A percentile compares a stretch with the other conserved stretches of the same genome.
Evolutionary conservation across 1,140 invertebrate species (phyloP).

Genomic region (Thaumatotibia leucotreta): DNA sequence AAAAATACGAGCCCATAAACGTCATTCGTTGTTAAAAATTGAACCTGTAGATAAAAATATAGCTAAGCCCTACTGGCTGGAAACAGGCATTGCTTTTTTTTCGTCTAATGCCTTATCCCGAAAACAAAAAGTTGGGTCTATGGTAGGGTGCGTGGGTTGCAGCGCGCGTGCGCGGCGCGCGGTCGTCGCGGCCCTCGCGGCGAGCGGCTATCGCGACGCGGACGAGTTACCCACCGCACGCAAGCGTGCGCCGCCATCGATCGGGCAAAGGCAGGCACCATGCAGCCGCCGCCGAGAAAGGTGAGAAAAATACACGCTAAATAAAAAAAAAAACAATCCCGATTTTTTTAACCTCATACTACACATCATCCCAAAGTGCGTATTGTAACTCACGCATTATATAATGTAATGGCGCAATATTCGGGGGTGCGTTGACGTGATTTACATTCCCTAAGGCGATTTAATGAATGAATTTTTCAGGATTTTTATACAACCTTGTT

Average conservation of each 20-base stretch:
- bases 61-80: no score
- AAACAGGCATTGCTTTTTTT: no score
- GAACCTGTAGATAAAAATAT: no score
- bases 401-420: neutral
- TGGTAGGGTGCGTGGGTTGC: constrained; percentile 23
- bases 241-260: constrained; percentile 54
- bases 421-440: neutral
- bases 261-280: constrained; percentile 67
- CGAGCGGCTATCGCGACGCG: constrained; percentile 30
- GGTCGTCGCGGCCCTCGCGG: constrained; percentile 35
- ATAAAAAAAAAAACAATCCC: neutral
- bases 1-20: no score
- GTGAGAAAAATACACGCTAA: constrained; percentile 61
- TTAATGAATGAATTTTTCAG: neutral
- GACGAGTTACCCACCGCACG: constrained; percentile 45
- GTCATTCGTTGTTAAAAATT: no score
- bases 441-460: neutral
- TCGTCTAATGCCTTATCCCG: neutral
- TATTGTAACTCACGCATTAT: neutral
- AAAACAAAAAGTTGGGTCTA: constrained; percentile 26
- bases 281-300: constrained; percentile 88
- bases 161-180: constrained; percentile 45
- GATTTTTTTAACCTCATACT: neutral
- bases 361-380: neutral
- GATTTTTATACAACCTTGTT: neutral